These are phyloP conservation scores for Venturia canescens DNA, from an alignment of 1,140 invertebrate species.

Conservation along the genomic window DNA sequence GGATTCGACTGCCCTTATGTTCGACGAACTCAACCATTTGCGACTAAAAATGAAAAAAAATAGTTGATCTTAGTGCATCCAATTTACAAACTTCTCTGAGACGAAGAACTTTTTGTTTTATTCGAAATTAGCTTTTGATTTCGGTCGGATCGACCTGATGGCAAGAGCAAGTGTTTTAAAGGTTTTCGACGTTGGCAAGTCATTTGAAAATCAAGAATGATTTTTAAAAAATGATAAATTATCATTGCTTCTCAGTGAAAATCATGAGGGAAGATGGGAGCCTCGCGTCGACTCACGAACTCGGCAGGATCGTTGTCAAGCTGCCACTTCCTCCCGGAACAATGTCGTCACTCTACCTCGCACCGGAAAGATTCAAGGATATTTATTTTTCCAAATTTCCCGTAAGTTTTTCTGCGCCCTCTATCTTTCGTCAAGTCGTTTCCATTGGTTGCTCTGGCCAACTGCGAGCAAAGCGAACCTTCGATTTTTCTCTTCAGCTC, in stretches of 20 bases:
- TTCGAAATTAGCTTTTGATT: too few relatives aligned
- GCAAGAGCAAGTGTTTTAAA: too few relatives aligned
- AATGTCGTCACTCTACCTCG: slow-evolving; percentile 88
- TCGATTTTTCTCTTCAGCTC: slow-evolving; percentile 14
- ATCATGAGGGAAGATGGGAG: slow-evolving; percentile 84
- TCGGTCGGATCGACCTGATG: too few relatives aligned
- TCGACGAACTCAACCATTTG: too few relatives aligned
- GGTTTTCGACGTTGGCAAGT: too few relatives aligned
- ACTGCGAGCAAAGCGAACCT: slow-evolving; percentile 1
- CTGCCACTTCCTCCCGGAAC: slow-evolving; percentile 92
- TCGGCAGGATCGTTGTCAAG: slow-evolving; percentile 91
- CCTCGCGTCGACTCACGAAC: slow-evolving; percentile 82
- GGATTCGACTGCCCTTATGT: too few relatives aligned
- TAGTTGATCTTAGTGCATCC: too few relatives aligned
- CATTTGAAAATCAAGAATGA: too few relatives aligned
- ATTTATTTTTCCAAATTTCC: slow-evolving; percentile 89
- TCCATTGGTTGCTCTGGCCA: too few relatives aligned
- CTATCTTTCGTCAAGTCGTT: background rate
- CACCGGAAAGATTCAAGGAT: slow-evolving; percentile 88
- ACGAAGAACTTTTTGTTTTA: too few relatives aligned
- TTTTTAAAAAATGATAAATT: background rate
- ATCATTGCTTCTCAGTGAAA: slow-evolving; percentile 79
- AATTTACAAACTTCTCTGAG: too few relatives aligned
- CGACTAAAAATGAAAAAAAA: too few relatives aligned
- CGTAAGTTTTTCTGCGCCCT: slow-evolving; percentile 76